phyloP scores from a whole-genome alignment of 2,113 vertebrate species.

The Nothoprocta perdicaria region DNA sequence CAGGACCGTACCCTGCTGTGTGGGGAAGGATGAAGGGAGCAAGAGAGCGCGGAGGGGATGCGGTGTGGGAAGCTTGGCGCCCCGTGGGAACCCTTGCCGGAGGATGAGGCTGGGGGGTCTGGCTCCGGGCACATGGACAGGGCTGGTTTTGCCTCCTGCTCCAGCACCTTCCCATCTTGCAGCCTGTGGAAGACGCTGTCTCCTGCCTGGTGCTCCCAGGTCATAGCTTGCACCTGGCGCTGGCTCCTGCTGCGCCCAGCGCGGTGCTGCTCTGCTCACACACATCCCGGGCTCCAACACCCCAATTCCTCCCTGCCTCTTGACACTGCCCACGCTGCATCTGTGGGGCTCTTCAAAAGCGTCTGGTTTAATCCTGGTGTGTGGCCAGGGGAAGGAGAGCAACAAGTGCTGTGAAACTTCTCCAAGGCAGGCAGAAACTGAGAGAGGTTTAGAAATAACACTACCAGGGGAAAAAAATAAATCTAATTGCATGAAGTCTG shows the following conservation, averaged over 20 bases:
- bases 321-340: neutral
- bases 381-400: neutral
- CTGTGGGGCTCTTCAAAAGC: neutral
- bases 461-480: fast-evolving
- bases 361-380: neutral
- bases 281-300: no score
- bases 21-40: neutral
- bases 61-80: neutral
- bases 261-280: no score
- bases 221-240: no score
- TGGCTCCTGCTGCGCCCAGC: no score
- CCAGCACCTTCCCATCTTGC: neutral
- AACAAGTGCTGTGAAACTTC: neutral
- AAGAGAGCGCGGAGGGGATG: neutral
- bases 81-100: neutral
- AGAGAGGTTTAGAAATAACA: neutral
- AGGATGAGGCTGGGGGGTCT: neutral
- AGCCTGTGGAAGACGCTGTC: neutral
- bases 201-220: neutral
- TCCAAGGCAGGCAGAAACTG: neutral
- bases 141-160: neutral
- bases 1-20: neutral
- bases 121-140: neutral
- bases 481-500: neutral
- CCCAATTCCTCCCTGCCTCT: no score